Conservation (phyloP, 2,888 invertebrate genomes). For the Barypeithes pellucidus region DNA sequence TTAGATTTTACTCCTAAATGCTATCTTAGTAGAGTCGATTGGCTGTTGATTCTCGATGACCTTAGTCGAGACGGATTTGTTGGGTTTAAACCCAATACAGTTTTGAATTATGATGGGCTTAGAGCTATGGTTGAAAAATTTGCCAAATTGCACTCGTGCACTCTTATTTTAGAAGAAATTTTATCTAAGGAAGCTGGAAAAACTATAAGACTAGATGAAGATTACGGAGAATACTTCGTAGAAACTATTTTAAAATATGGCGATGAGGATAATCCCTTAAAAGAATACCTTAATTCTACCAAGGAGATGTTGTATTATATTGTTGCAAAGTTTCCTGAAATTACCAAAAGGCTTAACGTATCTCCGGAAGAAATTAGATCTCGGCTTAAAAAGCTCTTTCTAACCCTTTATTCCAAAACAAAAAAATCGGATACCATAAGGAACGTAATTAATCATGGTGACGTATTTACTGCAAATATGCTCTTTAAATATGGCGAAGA, state of each 20-base stretch:
- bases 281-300: neutral
- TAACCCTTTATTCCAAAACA: slow-evolving; percentile 6
- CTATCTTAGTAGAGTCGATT: slow-evolving; percentile 62
- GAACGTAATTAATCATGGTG: slow-evolving; percentile 67
- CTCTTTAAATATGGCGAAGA: slow-evolving; percentile 58
- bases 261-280: slow-evolving; percentile 1
- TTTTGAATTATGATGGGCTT: slow-evolving; percentile 51
- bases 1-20: slow-evolving; percentile 64
- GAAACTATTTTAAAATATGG: neutral
- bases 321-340: slow-evolving; percentile 50
- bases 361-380: slow-evolving; percentile 44
- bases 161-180: slow-evolving; percentile 63
- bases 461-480: slow-evolving; percentile 63
- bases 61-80: slow-evolving; percentile 56
- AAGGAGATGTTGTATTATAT: slow-evolving; percentile 25
- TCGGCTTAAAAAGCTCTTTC: slow-evolving; percentile 16
- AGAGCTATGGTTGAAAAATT: neutral
- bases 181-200: slow-evolving; percentile 45
- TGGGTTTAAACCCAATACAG: slow-evolving; percentile 29
- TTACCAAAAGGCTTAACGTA: slow-evolving; percentile 36
- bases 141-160: slow-evolving; percentile 57
- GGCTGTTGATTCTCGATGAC: slow-evolving; percentile 68
- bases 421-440: slow-evolving; percentile 65
- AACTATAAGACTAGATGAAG: neutral
- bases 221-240: slow-evolving; percentile 14